Conservation (phyloP, 2,113 vertebrate species). For the Macaca nemestrina region DNA sequence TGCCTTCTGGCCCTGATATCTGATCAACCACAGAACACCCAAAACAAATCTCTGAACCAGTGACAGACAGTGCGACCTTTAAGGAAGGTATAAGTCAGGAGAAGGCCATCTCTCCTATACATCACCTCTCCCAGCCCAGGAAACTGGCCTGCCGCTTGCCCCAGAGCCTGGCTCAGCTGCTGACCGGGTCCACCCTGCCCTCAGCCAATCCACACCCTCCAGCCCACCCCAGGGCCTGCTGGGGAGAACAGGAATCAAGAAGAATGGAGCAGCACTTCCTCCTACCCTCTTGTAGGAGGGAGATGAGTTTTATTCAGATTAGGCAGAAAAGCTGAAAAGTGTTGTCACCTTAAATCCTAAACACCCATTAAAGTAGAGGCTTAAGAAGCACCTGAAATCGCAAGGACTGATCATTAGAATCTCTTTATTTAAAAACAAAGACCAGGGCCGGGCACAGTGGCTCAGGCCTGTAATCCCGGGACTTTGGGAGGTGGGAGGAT, state of each 20-base stretch:
- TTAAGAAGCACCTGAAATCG: not conserved
- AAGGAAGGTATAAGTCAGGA: not conserved
- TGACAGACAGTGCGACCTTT: conserved; percentile 27
- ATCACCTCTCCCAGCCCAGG: not conserved
- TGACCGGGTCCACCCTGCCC: not conserved
- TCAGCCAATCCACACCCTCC: not conserved
- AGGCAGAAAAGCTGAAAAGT: not conserved
- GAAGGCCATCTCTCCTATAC: not conserved
- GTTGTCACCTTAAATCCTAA: not conserved
- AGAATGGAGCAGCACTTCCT: not conserved
- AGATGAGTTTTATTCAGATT: not conserved
- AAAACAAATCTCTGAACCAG: conserved; percentile 61
- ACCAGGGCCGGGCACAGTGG: not conserved
- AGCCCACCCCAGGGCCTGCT: not conserved
- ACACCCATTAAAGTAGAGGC: not conserved
- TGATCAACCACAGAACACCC: conserved; percentile 56
- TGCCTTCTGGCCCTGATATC: conserved; percentile 4
- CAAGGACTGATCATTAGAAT: not conserved
- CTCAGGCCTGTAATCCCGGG: not conserved
- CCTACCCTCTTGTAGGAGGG: not conserved
- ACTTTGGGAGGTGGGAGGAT: not conserved
- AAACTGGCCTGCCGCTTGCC: not conserved
- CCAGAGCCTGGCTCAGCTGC: not conserved
- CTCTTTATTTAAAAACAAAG: not conserved
- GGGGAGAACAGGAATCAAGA: not conserved